phyloP scores from a whole-genome alignment of 1,140 invertebrate genomes.

The Dendrolimus kikuchii region DNA sequence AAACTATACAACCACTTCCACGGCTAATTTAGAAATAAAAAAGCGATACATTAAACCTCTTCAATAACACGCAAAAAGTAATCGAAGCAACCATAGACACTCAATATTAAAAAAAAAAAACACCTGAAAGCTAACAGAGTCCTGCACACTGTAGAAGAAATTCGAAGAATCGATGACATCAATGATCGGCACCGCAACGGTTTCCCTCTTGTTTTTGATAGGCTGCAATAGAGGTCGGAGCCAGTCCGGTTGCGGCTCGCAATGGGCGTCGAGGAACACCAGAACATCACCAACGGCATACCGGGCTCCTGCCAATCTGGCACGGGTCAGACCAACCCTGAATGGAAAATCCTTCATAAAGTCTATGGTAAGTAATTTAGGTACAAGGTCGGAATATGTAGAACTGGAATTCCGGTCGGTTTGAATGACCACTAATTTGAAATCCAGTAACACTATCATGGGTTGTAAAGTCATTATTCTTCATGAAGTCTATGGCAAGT shows the following conservation, averaged over 20 bases:
- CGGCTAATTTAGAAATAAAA: too few species aligned
- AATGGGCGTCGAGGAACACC: slow-evolving; percentile 96
- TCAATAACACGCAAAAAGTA: too few species aligned
- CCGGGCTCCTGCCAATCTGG: slow-evolving; percentile 78
- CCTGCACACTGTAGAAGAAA: slow-evolving; percentile 59
- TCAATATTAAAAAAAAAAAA: neutral
- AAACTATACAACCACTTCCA: too few species aligned
- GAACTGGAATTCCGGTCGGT: too few species aligned
- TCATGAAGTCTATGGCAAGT: too few species aligned
- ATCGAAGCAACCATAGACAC: neutral
- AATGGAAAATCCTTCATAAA: too few species aligned
- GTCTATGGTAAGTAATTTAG: too few species aligned
- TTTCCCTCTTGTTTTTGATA: slow-evolving; percentile 84
- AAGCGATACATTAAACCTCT: too few species aligned
- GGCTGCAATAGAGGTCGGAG: slow-evolving; percentile 89
- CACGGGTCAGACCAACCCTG: slow-evolving; percentile 55
- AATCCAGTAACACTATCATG: too few species aligned
- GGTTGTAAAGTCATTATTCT: too few species aligned
- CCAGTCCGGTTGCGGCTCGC: slow-evolving; percentile 89
- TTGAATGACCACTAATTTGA: too few species aligned
- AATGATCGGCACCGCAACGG: slow-evolving; percentile 93
- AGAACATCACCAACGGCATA: slow-evolving; percentile 83
- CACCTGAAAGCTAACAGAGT: slow-evolving; percentile 86
- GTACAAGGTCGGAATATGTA: too few species aligned
- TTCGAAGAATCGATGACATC: slow-evolving; percentile 84